Evolutionary conservation across 1,140 invertebrate genomes (phyloP), one percentile per base, ranked within the genome.

Genomic region (Acyrthosiphon pisum): DNA sequence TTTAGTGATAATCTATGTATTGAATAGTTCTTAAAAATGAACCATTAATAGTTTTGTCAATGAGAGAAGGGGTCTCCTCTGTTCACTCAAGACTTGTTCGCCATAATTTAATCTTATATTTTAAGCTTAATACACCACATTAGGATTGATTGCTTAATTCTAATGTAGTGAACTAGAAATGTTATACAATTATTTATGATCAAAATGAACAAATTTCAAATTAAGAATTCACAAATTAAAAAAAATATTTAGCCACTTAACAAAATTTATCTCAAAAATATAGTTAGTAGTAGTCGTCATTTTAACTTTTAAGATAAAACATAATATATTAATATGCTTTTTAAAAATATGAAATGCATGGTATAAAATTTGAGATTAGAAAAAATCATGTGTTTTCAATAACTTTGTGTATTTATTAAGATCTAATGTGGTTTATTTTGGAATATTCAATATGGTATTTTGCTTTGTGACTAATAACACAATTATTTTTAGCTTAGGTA

Each of bases 331-430:
- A 41, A 41, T 56, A 23, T 86, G 83, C 83, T 86, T 56, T 56
- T 56, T 50, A 30, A 88, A 88, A 89, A 89, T 89, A 53, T 89
- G 26, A 89, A 89, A 89, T 89, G 87, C 50, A 56, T 89, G 87
- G 22, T 88, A 35, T 50, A 88, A 48, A 88, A 88, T 50, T 89
- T 53, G 14, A 89, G 2, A 56, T 26, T n/a, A 56, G 35, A 53
- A 37, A 89, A 89, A 88, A 88, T 88, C n/a, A 35, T 48, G 6
- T n/a, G 23, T 88, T 88, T 48, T 22, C 14, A 88, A 50, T n/a
- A 88, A 88, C n/a, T 88, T n/a, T n/a, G 48, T 86, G 83, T 26
- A 86, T 23, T 46, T 88, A 35, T n/a, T 37, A 88, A 50, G 7
- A 50, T 53, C 20, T 50, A 35, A 88, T 48, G 46, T 88, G 86